Conservation (phyloP, 2,888 invertebrate species). For the Hermaeophaga mercurialis region DNA sequence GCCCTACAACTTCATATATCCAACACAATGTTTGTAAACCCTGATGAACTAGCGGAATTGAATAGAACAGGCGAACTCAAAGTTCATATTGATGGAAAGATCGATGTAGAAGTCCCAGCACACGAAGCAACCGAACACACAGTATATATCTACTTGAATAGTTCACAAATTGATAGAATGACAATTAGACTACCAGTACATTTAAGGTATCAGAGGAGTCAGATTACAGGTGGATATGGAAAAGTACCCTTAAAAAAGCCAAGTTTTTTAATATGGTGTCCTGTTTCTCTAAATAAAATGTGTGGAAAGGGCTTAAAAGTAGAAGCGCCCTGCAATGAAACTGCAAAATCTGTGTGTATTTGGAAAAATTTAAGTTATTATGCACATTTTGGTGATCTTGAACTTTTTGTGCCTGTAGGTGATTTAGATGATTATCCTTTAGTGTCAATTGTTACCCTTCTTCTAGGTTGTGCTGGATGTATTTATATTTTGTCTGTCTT, state of each 20-base stretch:
- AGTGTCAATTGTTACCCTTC: constrained; percentile 55
- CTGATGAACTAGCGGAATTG: constrained; percentile 57
- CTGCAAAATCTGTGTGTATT: constrained; percentile 45
- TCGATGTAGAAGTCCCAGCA: constrained; percentile 56
- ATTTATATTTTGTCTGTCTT: constrained; percentile 57
- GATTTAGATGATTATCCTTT: constrained; percentile 57
- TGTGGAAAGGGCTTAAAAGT: constrained; percentile 51
- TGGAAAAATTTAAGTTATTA: constrained; percentile 58
- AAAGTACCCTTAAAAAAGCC: constrained; percentile 53
- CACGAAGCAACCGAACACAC: constrained; percentile 53
- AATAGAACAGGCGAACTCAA: constrained; percentile 45
- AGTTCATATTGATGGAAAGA: constrained; percentile 49
- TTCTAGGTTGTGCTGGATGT: constrained; percentile 58
- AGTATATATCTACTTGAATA: constrained; percentile 52
- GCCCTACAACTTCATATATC: constrained; percentile 52
- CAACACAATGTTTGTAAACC: constrained; percentile 56
- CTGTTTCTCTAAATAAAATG: constrained; percentile 39
- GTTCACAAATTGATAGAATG: constrained; percentile 47
- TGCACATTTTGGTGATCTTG: constrained; percentile 55
- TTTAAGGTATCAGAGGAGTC: constrained; percentile 59
- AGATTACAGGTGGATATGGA: constrained; percentile 57
- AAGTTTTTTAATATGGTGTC: constrained; percentile 50
- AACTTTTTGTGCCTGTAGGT: constrained; percentile 57
- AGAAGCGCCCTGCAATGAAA: constrained; percentile 53
- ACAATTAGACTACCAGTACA: constrained; percentile 57